A percentile compares a stretch with the other conserved stretches of the same genome.
These are phyloP conservation scores for Dicyrtoma fusca DNA, from an alignment of 2,888 invertebrate species.

Conservation along the genomic window DNA sequence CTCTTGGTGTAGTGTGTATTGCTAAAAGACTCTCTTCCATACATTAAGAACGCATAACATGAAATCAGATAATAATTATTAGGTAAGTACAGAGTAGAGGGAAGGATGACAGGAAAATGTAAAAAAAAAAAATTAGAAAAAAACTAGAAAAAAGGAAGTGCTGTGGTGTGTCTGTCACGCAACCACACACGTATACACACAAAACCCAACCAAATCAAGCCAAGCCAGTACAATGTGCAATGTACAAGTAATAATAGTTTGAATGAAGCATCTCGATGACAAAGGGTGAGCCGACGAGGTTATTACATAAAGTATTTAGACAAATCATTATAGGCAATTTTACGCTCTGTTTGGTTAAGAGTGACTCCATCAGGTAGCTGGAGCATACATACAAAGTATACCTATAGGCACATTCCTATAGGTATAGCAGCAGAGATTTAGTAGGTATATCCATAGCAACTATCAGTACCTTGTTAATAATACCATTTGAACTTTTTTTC, in stretches of 20 bases:
- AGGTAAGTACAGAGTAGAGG: background rate
- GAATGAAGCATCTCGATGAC: constrained; percentile 25
- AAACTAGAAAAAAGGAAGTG: no score
- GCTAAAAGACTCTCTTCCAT: no score
- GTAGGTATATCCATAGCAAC: no score
- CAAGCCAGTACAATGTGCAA: background rate
- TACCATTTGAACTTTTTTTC: background rate
- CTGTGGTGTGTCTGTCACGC: constrained; percentile 20
- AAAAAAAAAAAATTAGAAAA: no score
- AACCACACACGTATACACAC: constrained; percentile 28
- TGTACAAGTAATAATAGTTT: constrained; percentile 2
- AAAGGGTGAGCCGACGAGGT: constrained; percentile 26
- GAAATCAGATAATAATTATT: constrained; percentile 27
- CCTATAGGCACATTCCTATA: no score
- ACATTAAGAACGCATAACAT: background rate
- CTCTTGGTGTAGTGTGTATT: background rate
- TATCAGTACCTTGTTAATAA: background rate
- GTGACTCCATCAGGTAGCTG: constrained; percentile 32
- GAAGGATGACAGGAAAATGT: constrained; percentile 12
- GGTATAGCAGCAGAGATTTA: no score
- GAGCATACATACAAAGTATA: background rate
- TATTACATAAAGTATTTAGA: constrained; percentile 24
- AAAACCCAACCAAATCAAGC: no score
- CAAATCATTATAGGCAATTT: constrained; percentile 39
- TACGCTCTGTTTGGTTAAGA: constrained; percentile 41